Evolutionary conservation across 2,797 vertebrate genomes (phyloP), one percentile per base, ranked within the genome.

Genomic region (Cynopterus sphinx): DNA sequence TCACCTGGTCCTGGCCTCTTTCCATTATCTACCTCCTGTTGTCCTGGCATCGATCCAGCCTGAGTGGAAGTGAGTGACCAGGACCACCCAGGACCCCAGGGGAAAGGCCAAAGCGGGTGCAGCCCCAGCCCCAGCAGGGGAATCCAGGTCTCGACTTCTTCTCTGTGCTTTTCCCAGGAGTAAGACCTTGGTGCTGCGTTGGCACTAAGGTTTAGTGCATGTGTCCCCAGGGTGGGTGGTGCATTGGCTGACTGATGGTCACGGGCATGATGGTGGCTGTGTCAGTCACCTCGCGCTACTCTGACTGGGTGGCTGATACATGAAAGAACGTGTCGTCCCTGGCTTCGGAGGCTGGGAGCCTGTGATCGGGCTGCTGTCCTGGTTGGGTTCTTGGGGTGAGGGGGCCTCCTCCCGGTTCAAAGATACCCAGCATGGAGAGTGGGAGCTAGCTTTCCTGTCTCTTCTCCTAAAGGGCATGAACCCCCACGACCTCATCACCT

Each of bases 1-100:
- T 17, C 19, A 17, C 11, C 17, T 17, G 51, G 21, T 0, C 31
- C 1, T 10, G 28, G 15, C 21, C 17, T 78, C 46, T 61, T 46
- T 39, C 33, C 9, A 0, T 4, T 0, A 17, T 41, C 3, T 0
- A 1, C 19, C 46, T 24, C 17, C 39, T 11, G 6, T 12, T 57
- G 41, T 39, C 15, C 51, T 85, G 63, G 53, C n/a, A 13, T 12
- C 11, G 1, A n/a, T 6, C n/a, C 28, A 16, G 28, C 41, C 84
- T 26, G 8, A 31, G 70, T 31, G 70, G 57, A 17, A 28, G 13
- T 43, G 36, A n/a, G 33, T 13, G 28, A 12, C 67, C 3, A 6
- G 36, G 36, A 12, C n/a, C 41, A 9, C 6, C 36, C 28, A 13
- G 1, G 39, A 59, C 26, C 26, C 5, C 6, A 24, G 70, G 5